phyloP scores from a whole-genome alignment of 2,888 invertebrate genomes.

The Tetragnatha montana region DNA sequence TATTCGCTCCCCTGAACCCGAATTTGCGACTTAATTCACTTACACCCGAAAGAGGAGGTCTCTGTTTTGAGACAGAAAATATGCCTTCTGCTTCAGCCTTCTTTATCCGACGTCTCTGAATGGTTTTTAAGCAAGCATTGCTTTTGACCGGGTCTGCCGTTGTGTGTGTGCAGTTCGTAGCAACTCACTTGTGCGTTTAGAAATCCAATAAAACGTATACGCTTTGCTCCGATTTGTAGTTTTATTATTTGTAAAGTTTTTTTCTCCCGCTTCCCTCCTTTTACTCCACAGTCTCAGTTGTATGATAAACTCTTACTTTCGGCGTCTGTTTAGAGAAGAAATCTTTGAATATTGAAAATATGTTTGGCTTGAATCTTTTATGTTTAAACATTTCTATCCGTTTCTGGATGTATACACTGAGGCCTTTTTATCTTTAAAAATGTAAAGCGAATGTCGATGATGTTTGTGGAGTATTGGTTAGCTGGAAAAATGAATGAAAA shows the following conservation, averaged over 20 bases:
- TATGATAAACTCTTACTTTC: constrained; percentile 43
- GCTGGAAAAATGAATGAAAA: too few relatives aligned
- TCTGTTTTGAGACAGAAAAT: constrained; percentile 13
- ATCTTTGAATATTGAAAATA: constrained; percentile 64
- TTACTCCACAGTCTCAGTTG: constrained; percentile 15
- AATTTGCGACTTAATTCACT: background rate
- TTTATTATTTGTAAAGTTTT: too few relatives aligned
- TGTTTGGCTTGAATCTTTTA: constrained; percentile 46
- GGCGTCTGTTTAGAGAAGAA: constrained; percentile 40
- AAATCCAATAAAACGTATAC: constrained; percentile 60
- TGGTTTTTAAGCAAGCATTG: constrained; percentile 45
- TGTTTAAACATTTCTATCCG: background rate
- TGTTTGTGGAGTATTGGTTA: too few relatives aligned
- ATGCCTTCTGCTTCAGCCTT: constrained; percentile 8
- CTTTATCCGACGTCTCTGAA: constrained; percentile 32
- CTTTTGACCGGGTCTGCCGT: constrained; percentile 31
- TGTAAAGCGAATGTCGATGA: background rate
- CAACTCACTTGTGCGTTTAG: constrained; percentile 48
- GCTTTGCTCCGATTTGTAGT: constrained; percentile 16
- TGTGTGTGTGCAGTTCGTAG: constrained; percentile 5
- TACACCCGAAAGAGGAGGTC: background rate
- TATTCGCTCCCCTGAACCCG: background rate
- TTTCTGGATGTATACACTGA: background rate
- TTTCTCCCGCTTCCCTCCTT: constrained; percentile 16
- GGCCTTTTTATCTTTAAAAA: constrained; percentile 3